These are phyloP conservation scores for Gibbula magus DNA, from an alignment of 2,888 invertebrate genomes.

Conservation along the genomic window DNA sequence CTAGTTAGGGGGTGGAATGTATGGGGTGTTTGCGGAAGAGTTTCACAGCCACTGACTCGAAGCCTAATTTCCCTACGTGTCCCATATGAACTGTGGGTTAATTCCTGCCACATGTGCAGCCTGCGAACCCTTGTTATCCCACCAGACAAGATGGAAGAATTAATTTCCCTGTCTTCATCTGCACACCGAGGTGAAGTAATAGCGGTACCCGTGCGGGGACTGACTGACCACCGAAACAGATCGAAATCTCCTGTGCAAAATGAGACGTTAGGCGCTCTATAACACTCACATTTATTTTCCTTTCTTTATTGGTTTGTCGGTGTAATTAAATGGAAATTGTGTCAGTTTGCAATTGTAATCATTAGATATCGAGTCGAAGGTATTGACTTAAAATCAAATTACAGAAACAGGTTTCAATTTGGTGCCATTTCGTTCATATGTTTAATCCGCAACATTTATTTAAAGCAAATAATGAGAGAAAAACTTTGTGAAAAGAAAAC, in stretches of 20 bases:
- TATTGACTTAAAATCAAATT: background rate
- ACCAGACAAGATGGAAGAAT: constrained; percentile 15
- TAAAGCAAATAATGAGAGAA: too few relatives aligned
- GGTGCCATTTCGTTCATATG: too few relatives aligned
- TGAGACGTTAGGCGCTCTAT: background rate
- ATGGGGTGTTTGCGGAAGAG: background rate
- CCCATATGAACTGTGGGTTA: background rate
- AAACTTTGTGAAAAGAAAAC: too few relatives aligned
- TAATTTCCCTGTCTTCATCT: background rate
- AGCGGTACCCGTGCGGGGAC: background rate
- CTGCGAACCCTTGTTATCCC: background rate
- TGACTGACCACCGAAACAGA: background rate
- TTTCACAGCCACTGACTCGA: background rate
- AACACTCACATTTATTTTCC: constrained; percentile 4
- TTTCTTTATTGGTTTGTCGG: constrained; percentile 15
- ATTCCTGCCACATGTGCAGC: background rate
- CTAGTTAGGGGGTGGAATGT: too few relatives aligned
- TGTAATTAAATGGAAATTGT: constrained; percentile 19
- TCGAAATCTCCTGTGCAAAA: background rate
- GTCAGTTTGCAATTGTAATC: background rate
- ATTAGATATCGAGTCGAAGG: background rate
- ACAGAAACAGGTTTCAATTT: background rate
- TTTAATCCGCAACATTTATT: too few relatives aligned
- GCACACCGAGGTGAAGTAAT: background rate
- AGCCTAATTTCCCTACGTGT: background rate